Evolutionary conservation across 2,888 invertebrate genomes (phyloP).

Genomic region (Meloe dianella): DNA sequence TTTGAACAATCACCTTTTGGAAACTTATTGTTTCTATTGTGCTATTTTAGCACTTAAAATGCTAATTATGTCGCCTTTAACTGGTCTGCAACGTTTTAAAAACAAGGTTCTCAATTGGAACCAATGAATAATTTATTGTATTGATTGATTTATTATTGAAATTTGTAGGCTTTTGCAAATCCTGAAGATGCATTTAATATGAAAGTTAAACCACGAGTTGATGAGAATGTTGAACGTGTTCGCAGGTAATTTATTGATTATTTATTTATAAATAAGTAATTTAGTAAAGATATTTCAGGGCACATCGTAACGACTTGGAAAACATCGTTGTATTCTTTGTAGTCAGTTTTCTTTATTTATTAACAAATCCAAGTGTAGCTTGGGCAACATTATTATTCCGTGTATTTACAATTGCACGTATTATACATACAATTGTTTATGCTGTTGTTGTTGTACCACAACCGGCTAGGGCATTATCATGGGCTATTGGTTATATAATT

Average conservation of each 20-base stretch:
- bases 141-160: not conserved
- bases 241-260: slow-evolving; percentile 48
- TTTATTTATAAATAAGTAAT: not conserved
- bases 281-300: slow-evolving; percentile 58
- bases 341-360: slow-evolving; percentile 65
- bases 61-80: slow-evolving; percentile 54
- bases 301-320: slow-evolving; percentile 73
- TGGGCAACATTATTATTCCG: slow-evolving; percentile 57
- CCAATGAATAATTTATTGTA: not conserved
- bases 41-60: slow-evolving; percentile 55
- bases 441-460: slow-evolving; percentile 48
- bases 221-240: slow-evolving; percentile 61
- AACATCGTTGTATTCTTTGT: slow-evolving; percentile 71
- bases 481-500: slow-evolving; percentile 41
- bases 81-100: slow-evolving; percentile 51
- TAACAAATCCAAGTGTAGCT: slow-evolving; percentile 62
- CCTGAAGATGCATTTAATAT: slow-evolving; percentile 58
- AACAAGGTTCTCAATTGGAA: slow-evolving; percentile 34
- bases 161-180: slow-evolving; percentile 60
- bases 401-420: slow-evolving; percentile 40
- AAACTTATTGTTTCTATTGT: slow-evolving; percentile 52
- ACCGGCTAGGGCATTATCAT: slow-evolving; percentile 48
- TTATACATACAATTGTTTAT: slow-evolving; percentile 48
- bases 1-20: slow-evolving; percentile 52
- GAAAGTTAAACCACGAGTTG: slow-evolving; percentile 47